phyloP scores from a whole-genome alignment of 2,113 vertebrate genomes.

The Rhodinocichla rosea region DNA sequence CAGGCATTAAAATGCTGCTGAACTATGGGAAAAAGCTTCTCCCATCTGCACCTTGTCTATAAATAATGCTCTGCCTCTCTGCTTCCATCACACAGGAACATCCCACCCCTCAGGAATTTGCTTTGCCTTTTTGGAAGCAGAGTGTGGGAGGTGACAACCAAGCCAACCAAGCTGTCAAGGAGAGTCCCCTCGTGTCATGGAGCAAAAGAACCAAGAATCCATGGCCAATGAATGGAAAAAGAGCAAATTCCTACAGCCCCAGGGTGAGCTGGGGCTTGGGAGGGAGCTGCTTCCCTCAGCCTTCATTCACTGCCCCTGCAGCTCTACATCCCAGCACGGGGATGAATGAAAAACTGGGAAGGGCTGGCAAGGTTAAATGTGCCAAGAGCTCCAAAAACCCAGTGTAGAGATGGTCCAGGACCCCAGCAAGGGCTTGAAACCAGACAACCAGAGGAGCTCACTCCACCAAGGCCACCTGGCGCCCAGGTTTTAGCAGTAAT shows the following conservation, averaged over 20 bases:
- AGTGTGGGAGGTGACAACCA: not conserved
- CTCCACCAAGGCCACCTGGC: not conserved
- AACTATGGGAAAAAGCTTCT: not conserved
- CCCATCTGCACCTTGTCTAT: not conserved
- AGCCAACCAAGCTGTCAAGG: not conserved
- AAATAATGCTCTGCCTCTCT: constrained; percentile 8
- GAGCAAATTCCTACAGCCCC: not conserved
- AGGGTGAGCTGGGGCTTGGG: not conserved
- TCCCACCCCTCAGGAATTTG: not conserved
- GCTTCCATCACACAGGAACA: not conserved
- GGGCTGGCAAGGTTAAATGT: not conserved
- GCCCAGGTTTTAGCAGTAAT: fast-evolving
- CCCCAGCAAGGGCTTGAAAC: not conserved
- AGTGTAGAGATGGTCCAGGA: not conserved
- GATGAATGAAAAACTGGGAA: not conserved
- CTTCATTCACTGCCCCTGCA: not conserved
- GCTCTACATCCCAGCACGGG: not conserved
- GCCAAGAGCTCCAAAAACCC: not conserved
- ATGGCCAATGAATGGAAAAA: fast-evolving
- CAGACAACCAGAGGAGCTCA: not conserved
- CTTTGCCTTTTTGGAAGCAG: not conserved
- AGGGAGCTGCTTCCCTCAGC: not conserved
- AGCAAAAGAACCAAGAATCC: not conserved
- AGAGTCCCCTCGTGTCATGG: not conserved
- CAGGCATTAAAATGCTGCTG: not conserved